Evolutionary conservation across 2,888 invertebrate species (phyloP).

Genomic region (Cotesia congregata): DNA sequence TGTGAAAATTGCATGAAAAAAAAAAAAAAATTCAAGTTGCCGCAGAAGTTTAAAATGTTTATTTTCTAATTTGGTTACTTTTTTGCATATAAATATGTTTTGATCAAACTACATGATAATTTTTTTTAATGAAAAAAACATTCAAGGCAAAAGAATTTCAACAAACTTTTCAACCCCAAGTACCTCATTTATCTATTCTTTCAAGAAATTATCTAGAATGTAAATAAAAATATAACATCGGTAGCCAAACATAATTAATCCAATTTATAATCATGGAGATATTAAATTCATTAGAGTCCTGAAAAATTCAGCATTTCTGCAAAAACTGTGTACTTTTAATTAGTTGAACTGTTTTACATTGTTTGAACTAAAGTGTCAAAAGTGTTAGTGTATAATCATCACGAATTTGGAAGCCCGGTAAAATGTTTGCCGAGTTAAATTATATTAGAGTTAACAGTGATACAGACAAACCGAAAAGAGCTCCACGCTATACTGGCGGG

Average conservation of each 20-base stretch:
- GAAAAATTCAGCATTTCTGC: not conserved
- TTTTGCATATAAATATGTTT: too few species aligned
- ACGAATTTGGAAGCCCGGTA: not conserved
- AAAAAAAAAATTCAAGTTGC: too few species aligned
- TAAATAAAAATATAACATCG: too few species aligned
- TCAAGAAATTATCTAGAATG: too few species aligned
- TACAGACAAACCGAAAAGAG: not conserved
- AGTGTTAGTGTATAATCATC: not conserved
- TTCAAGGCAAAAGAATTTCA: too few species aligned
- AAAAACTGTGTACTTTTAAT: not conserved
- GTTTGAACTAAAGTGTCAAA: not conserved
- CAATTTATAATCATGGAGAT: not conserved
- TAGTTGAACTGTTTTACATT: not conserved
- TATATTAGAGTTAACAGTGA: not conserved
- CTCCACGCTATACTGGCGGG: not conserved
- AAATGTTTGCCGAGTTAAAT: not conserved
- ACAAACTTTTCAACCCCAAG: too few species aligned
- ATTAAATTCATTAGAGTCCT: not conserved
- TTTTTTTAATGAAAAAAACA: too few species aligned
- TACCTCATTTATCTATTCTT: too few species aligned
- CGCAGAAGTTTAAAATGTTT: too few species aligned
- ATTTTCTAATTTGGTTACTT: too few species aligned
- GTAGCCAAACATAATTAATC: not conserved
- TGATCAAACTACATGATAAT: not conserved
- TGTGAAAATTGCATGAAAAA: too few species aligned